Evolutionary conservation across 2,888 invertebrate genomes (phyloP), one percentile per base, ranked within the genome.

Genomic region (Antitype chi): DNA sequence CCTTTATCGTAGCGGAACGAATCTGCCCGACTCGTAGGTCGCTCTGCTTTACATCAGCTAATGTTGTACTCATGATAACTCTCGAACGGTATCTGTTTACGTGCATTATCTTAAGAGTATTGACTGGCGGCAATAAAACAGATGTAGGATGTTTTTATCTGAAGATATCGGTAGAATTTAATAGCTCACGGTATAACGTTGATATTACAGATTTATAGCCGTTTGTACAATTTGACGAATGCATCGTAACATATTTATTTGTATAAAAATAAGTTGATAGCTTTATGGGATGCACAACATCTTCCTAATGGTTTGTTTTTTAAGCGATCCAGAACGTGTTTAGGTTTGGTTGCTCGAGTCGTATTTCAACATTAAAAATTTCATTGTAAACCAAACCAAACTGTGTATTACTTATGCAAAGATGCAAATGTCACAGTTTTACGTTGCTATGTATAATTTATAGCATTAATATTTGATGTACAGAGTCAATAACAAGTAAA

Each of bases 1-100:
- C 93, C 91, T 94, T 95, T 95, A 96, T 95, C 95, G 92, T 91
- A 90, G 91, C 92, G 94, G 91, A 94, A 94, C 94, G 91, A 94
- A 94, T 93, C 91, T 89, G 87, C 89, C 86, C 82, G 85, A 81
- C 89, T 90, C 88, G 88, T 91, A 92, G 91, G 91, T 90, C 90
- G 93, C 89, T 94, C 94, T 95, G 94, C 90, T 94, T 94, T 93
- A 92, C 90, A 94, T 95, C 94, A 94, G 87, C 91, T 91, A 89
- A 91, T 90, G 87, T 89, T 89, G 85, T 91, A 89, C 89, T 90
- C 89, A 88, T 89, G 91, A 93, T 93, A 93, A 90, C 91, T 92
- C 91, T 92, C 87, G 88, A 90, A 85, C 84, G 88, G 86, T 91
- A 92, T 92, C 91, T 92, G 89, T 91, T 91, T 92, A 89, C 89